Conservation (phyloP, 2,888 invertebrate genomes). For the Ochropleura leucogaster region DNA sequence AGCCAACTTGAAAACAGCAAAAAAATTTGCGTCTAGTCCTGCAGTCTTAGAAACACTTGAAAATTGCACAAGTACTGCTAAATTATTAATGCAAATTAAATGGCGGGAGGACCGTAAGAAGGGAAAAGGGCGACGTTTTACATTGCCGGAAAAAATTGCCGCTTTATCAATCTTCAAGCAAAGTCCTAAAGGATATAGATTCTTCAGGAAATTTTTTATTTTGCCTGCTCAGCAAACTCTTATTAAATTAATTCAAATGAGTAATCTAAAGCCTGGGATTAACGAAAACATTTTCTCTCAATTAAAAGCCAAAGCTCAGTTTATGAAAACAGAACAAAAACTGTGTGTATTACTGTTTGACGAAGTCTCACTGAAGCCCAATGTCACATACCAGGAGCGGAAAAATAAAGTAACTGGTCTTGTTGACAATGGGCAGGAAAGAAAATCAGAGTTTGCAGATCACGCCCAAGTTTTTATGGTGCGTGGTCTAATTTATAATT, state of each 20-base stretch:
- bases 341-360: slow-evolving; percentile 65
- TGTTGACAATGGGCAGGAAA: slow-evolving; percentile 9
- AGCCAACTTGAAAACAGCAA: slow-evolving; percentile 24
- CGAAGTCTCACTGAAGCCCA: slow-evolving; percentile 58
- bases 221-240: slow-evolving; percentile 55
- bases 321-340: slow-evolving; percentile 53
- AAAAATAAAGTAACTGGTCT: slow-evolving; percentile 55
- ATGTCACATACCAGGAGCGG: slow-evolving; percentile 59
- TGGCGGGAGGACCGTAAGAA: slow-evolving; percentile 22
- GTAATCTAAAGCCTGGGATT: slow-evolving; percentile 51
- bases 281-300: slow-evolving; percentile 62
- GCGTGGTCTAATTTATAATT: too few species aligned
- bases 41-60: slow-evolving; percentile 7
- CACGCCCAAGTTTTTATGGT: too few species aligned
- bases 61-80: slow-evolving; percentile 38
- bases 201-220: slow-evolving; percentile 51
- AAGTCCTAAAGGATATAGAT: slow-evolving; percentile 47
- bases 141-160: slow-evolving; percentile 36
- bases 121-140: slow-evolving; percentile 53
- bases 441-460: not conserved
- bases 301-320: slow-evolving; percentile 47
- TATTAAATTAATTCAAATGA: slow-evolving; percentile 32
- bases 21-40: slow-evolving; percentile 11
- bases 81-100: slow-evolving; percentile 26
- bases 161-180: slow-evolving; percentile 52